These are phyloP conservation scores for Eucera pruinosa DNA, from an alignment of 2,888 invertebrate species.

Conservation along the genomic window DNA sequence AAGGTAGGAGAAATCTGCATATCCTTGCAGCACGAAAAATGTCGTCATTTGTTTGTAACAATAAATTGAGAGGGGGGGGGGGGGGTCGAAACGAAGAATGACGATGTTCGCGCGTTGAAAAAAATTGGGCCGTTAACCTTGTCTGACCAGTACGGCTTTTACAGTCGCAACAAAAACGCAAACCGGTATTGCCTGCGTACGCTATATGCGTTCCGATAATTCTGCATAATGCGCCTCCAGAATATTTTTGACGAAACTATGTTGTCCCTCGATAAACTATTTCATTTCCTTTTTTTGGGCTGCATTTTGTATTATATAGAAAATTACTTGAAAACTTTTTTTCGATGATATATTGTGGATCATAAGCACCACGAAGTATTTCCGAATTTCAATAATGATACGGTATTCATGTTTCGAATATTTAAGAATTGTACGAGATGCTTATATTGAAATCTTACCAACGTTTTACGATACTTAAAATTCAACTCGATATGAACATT, in stretches of 20 bases:
- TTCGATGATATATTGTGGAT: not conserved
- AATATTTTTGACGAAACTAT: constrained; percentile 5
- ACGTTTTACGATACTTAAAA: no score
- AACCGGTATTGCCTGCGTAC: constrained; percentile 62
- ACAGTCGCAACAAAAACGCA: constrained; percentile 56
- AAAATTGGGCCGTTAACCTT: constrained; percentile 70
- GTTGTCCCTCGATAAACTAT: not conserved
- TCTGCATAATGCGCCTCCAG: constrained; percentile 16
- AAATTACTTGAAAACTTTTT: not conserved
- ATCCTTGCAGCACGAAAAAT: constrained; percentile 18
- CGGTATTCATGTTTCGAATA: not conserved
- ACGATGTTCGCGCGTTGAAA: constrained; percentile 41
- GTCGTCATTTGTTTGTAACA: constrained; percentile 20
- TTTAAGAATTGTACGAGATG: not conserved
- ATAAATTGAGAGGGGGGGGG: constrained; percentile 4
- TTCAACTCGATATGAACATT: not conserved
- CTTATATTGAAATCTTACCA: no score
- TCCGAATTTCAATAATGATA: not conserved
- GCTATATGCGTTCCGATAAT: constrained; percentile 30
- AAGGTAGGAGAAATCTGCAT: constrained; percentile 4
- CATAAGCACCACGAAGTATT: no score
- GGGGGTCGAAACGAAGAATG: constrained; percentile 45
- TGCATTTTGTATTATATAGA: not conserved
- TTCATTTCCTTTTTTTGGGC: not conserved
- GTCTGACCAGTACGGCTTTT: constrained; percentile 58